Base-by-base conservation (phyloP, 2,797 vertebrate genomes). In the Leucoraja ocellata region DNA sequence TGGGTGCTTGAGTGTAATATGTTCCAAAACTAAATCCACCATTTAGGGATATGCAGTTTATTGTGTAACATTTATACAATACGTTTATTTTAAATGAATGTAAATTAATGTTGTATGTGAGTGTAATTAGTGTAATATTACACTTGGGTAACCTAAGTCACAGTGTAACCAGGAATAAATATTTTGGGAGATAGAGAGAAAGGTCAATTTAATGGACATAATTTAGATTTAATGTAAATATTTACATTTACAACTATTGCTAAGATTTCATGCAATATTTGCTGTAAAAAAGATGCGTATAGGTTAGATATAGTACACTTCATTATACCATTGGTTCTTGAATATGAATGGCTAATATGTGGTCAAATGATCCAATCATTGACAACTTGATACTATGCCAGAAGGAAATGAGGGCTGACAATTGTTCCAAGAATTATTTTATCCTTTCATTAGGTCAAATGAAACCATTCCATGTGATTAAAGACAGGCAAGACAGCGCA, bases 211-310 rank as follows among this genome's bases (percentile, higher is more conserved):
- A 36, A 84, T 28, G 54, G 23, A 68, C 32, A 1, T 6, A 88
- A 88, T 88, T 88, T 10, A 36, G 28, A 14, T 36, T 88, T 2
- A 68, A 39, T 71, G 28, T 76, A 76, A 73, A 13, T 58, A 25
- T 91, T 23, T 7, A 74, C 58, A 92, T 92, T 92, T 92, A 71
- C 88, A 91, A 71, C 39, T 39, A 65, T 65, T 91, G 88, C 36
- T 71, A 16, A 11, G 25, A 71, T 68, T 11, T 71, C 65, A 91
- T 39, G 90, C 68, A 73, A 91, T 76, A 46, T 92, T 32, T 54
- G 32, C 61, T 13, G 65, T 68, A 10, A 18, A 71, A 23, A 92
- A 54, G 71, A 58, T 91, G 68, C 71, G 88, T 39, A 23, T 18
- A 71, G 3, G 18, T 91, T 91, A 46, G 9, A 73, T 73, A 71